Evolutionary conservation across 2,113 vertebrate genomes (phyloP).

Genomic region (Pelodiscus sinensis): DNA sequence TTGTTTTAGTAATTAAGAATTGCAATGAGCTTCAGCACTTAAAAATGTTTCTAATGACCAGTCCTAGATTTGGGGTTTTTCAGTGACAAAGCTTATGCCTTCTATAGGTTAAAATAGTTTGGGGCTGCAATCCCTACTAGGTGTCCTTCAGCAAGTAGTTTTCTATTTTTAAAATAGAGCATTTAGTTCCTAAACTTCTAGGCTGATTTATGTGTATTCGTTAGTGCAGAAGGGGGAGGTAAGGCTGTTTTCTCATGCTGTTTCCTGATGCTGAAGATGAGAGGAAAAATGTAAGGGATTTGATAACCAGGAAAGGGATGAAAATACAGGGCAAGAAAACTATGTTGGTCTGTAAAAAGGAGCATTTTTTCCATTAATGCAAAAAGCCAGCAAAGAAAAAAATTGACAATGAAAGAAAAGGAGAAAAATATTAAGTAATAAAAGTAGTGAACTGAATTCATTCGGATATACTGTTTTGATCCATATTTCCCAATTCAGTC

Average conservation of each 20-base stretch:
- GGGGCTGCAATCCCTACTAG: constrained; percentile 13
- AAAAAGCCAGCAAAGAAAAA: neutral
- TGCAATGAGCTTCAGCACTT: neutral
- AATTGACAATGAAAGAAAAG: neutral
- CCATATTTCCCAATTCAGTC: fast-evolving
- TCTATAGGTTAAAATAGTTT: neutral
- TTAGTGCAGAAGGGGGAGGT: constrained; percentile 4
- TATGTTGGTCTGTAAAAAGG: neutral
- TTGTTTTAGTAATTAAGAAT: neutral
- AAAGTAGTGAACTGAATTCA: neutral
- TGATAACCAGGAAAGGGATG: neutral
- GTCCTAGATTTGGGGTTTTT: neutral
- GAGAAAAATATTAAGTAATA: neutral
- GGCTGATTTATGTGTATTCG: constrained; percentile 24
- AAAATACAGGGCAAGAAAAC: neutral
- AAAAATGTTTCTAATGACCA: neutral
- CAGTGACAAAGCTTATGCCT: neutral
- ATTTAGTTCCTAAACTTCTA: neutral
- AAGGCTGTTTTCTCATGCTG: constrained; percentile 1
- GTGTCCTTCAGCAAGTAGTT: neutral
- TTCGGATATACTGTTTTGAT: neutral
- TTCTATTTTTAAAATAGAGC: constrained; percentile 29
- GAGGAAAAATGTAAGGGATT: neutral
- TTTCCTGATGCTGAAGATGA: neutral
- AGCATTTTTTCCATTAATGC: neutral